A percentile compares a stretch with the other conserved stretches of the same genome.
phyloP scores from a whole-genome alignment of 2,888 invertebrate species.

The Agrotis segetum region DNA sequence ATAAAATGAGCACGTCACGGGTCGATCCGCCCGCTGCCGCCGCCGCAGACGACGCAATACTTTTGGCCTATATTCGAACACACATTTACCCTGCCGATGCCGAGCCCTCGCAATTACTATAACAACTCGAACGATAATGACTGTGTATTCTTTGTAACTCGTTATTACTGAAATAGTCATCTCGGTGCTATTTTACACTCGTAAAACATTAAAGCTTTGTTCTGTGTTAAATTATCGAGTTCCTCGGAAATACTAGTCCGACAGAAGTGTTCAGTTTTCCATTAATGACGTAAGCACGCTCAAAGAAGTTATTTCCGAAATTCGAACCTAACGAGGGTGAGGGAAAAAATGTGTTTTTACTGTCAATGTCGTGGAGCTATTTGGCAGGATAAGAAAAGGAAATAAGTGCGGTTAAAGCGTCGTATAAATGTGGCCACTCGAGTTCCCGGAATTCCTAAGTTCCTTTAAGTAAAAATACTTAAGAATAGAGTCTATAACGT shows the following conservation, averaged over 20 bases:
- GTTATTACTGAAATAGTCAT: conserved; percentile 57
- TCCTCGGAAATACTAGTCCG: conserved; percentile 39
- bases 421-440: conserved; percentile 53
- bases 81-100: conserved; percentile 73
- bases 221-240: conserved; percentile 41
- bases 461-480: conserved; percentile 44
- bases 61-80: conserved; percentile 83
- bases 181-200: conserved; percentile 32
- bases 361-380: conserved; percentile 49
- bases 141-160: conserved; percentile 62
- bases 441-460: conserved; percentile 45
- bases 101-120: conserved; percentile 70
- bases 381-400: conserved; percentile 60
- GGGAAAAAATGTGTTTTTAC: conserved; percentile 56
- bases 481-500: conserved; percentile 36
- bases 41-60: conserved; percentile 71
- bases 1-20: conserved; percentile 84
- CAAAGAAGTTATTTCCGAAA: conserved; percentile 63
- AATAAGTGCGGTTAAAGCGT: conserved; percentile 47
- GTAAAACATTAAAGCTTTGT: conserved; percentile 45
- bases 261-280: conserved; percentile 36
- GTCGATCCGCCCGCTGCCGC: conserved; percentile 56
- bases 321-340: conserved; percentile 58
- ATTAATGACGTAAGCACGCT: conserved; percentile 50
- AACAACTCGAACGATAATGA: conserved; percentile 72